phyloP scores from a whole-genome alignment of 2,888 invertebrate genomes.

The Mythimna impura region DNA sequence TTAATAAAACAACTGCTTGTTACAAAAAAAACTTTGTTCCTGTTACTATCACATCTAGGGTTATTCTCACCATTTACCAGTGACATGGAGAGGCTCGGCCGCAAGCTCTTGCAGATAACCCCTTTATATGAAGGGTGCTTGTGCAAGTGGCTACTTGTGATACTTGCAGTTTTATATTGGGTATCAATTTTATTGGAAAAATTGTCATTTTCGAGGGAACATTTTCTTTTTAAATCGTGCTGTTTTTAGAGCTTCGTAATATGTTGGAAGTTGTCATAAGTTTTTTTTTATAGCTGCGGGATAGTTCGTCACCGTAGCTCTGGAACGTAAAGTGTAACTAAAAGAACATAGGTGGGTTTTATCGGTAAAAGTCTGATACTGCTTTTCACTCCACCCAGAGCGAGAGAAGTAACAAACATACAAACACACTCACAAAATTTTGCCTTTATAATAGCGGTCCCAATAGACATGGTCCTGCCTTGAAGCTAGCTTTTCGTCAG shows the following conservation, averaged over 20 bases:
- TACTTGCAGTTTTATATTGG: slow-evolving; percentile 56
- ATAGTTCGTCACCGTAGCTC: too few species aligned
- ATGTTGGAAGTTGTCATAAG: not conserved
- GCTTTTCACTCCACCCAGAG: too few species aligned
- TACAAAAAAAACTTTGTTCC: not conserved
- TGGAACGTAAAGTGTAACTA: too few species aligned
- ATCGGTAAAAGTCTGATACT: too few species aligned
- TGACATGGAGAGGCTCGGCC: slow-evolving; percentile 62
- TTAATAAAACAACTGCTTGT: not conserved
- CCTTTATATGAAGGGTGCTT: slow-evolving; percentile 76
- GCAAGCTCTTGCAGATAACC: slow-evolving; percentile 71
- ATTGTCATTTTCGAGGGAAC: not conserved
- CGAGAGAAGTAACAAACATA: too few species aligned
- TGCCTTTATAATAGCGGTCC: too few species aligned
- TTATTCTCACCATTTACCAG: slow-evolving; percentile 63
- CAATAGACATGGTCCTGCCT: too few species aligned
- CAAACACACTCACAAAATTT: too few species aligned
- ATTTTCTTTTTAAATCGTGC: not conserved
- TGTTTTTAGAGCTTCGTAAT: not conserved
- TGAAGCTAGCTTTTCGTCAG: too few species aligned
- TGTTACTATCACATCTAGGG: slow-evolving; percentile 38
- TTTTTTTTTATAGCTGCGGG: not conserved
- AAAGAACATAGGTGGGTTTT: too few species aligned
- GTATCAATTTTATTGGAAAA: slow-evolving; percentile 65
- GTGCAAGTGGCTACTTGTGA: slow-evolving; percentile 59